A percentile compares a stretch with the other conserved stretches of the same genome.
Conservation (phyloP, 2,113 vertebrate genomes). For the Austrofundulus limnaeus region DNA sequence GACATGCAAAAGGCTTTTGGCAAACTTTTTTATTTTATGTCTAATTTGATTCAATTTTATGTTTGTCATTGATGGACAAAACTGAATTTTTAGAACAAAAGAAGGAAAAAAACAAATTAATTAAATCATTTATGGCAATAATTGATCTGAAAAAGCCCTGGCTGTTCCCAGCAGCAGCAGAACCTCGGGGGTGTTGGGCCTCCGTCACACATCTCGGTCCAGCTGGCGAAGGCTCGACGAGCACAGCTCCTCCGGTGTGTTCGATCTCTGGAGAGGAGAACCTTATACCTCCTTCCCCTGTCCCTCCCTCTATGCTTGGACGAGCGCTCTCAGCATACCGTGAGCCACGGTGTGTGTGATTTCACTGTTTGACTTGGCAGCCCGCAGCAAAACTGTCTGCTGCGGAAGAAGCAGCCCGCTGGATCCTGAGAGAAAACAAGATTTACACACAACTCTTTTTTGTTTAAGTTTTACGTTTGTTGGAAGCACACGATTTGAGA, state of each 20-base stretch:
- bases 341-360: slow-evolving; percentile 60
- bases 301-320: slow-evolving; percentile 49
- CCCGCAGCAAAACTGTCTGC: slow-evolving; percentile 39
- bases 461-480: slow-evolving; percentile 10
- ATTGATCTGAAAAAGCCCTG: neutral
- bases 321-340: slow-evolving; percentile 56
- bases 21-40: neutral
- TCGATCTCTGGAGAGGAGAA: slow-evolving; percentile 57
- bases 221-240: slow-evolving; percentile 42
- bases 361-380: slow-evolving; percentile 76
- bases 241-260: slow-evolving; percentile 38
- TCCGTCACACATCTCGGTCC: slow-evolving; percentile 17
- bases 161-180: neutral
- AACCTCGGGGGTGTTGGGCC: neutral
- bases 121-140: neutral
- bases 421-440: slow-evolving; percentile 22
- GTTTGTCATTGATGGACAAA: neutral
- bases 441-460: slow-evolving; percentile 15
- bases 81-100: slow-evolving; percentile 15
- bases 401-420: slow-evolving; percentile 41
- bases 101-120: slow-evolving; percentile 20
- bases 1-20: neutral
- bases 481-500: slow-evolving; percentile 25
- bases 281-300: slow-evolving; percentile 42
- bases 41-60: slow-evolving; percentile 2